Evolutionary conservation across 2,797 vertebrate species (phyloP), one percentile per base, ranked within the genome.

Genomic region (Catostomus latipinnis): DNA sequence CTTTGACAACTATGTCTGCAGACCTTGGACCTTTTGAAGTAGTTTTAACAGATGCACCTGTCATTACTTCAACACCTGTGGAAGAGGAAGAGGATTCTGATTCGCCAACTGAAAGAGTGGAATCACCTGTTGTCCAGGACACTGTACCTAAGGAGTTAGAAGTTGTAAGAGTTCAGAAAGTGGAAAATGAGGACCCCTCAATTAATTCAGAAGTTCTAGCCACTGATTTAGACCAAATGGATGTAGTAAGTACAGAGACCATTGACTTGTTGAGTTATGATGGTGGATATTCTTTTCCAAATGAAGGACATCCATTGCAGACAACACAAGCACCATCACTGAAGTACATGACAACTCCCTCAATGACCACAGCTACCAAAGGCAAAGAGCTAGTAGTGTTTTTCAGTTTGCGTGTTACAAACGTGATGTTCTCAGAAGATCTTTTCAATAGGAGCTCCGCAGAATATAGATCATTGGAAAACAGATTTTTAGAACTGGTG

Each of bases 361-460:
- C 92, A 69, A 91, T 93, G 93, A 96, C 94, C 48, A 90, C 85
- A 0, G 90, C 93, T 4, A 75, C 84, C 86, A 92, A 88, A 61
- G 93, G 94, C 81, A 91, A 88, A 70, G 96, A 98, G 78, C 91
- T 97, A 11, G 95, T 98, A 65, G 96, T 98, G 56, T 98, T 98
- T 92, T 97, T 98, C 92, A 97, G 96, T 82, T 88, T 97, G 71
- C 90, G 94, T 1, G 95, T 98, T 1, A 97, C 96, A 82, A 98
- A 97, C 91, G 91, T 97, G 93, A 89, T 91, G 85, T 99, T 99
- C 89, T 97, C 97, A 0, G 89, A 94, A 0, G 92, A 95, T 85
- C 94, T 99, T 58, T 99, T 96, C 92, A 96, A 99, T 73, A 96
- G 94, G 92, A 96, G 94, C 4, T 98, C 97, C 0, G 12, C 87